These are phyloP conservation scores for Cherax quadricarinatus DNA, from an alignment of 1,140 invertebrate species.

Conservation along the genomic window DNA sequence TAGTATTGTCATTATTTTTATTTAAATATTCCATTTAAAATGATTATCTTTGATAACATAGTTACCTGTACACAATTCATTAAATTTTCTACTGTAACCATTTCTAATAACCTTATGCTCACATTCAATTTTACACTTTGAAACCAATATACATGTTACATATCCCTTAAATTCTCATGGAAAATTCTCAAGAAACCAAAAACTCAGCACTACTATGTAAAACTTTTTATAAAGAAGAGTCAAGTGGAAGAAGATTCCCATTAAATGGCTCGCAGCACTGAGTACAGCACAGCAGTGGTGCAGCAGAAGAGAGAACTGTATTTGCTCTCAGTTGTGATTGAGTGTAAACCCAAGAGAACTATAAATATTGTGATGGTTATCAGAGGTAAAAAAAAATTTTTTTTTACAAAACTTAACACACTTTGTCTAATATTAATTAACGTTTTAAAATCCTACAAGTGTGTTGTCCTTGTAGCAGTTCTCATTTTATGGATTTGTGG, in stretches of 20 bases:
- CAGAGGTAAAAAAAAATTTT: no score
- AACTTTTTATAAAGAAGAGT: not conserved
- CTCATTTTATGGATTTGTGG: not conserved
- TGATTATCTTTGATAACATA: not conserved
- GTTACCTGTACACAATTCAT: not conserved
- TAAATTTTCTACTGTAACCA: not conserved
- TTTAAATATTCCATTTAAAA: not conserved
- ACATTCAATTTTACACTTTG: not conserved
- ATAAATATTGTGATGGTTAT: no score
- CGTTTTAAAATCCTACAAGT: no score
- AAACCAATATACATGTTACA: not conserved
- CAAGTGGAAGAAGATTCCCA: not conserved
- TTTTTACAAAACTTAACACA: no score
- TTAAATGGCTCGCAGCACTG: no score
- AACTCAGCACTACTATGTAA: not conserved
- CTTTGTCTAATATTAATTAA: no score
- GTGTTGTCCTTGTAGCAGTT: not conserved
- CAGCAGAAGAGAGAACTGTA: not conserved
- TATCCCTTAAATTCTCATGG: not conserved
- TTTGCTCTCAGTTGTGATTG: not conserved
- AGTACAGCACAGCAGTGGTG: no score
- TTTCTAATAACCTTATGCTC: conserved; percentile 6
- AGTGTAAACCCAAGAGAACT: not conserved
- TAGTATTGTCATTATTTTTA: not conserved
- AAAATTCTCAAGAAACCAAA: not conserved